Conservation (phyloP, 2,113 vertebrate genomes). For the Talpa occidentalis region DNA sequence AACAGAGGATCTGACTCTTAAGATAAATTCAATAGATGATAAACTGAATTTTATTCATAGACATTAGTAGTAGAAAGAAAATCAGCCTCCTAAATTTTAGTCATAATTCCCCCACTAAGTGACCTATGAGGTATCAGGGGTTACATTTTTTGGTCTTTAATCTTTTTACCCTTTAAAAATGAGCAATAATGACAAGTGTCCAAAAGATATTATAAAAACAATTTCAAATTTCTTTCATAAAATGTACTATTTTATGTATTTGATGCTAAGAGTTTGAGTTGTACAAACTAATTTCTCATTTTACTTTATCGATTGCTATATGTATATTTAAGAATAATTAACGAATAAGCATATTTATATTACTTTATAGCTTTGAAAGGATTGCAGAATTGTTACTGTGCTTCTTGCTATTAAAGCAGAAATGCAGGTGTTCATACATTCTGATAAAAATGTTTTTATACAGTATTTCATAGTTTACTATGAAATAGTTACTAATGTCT, state of each 20-base stretch:
- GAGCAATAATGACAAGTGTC: not conserved
- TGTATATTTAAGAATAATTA: not conserved
- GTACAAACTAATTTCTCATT: not conserved
- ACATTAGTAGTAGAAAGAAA: not conserved
- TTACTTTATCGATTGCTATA: not conserved
- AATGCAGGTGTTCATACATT: not conserved
- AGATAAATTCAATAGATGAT: not conserved
- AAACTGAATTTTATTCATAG: not conserved
- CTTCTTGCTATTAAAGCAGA: not conserved
- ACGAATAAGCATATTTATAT: not conserved
- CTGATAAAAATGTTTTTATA: not conserved
- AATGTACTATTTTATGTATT: not conserved
- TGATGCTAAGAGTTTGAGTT: not conserved
- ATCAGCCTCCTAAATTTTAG: not conserved
- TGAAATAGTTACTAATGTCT: not conserved
- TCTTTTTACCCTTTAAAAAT: not conserved
- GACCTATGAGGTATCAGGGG: not conserved
- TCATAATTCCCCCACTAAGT: not conserved
- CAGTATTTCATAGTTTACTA: not conserved
- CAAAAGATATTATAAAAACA: not conserved
- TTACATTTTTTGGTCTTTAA: not conserved
- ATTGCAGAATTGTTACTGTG: not conserved
- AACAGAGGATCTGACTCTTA: not conserved
- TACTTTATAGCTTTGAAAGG: not conserved
- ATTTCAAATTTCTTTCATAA: not conserved